A percentile compares a stretch with the other conserved stretches of the same genome.
These are phyloP conservation scores for Thecophora atra DNA, from an alignment of 2,888 invertebrate genomes.

Conservation along the genomic window DNA sequence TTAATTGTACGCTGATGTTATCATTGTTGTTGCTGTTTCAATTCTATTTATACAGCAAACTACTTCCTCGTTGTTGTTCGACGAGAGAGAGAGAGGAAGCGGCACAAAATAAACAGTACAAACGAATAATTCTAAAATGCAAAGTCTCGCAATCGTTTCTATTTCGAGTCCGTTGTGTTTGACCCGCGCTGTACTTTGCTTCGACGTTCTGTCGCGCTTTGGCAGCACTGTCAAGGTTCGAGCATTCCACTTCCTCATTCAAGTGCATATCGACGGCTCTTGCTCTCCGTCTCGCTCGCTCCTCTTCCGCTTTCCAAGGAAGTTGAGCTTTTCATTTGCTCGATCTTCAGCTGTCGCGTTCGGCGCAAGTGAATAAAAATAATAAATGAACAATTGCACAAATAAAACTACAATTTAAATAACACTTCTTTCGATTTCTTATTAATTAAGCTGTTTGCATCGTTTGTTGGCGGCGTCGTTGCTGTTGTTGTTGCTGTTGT, in stretches of 20 bases:
- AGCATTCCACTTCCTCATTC: constrained; percentile 27
- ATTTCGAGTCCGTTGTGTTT: constrained; percentile 3
- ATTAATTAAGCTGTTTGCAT: background rate
- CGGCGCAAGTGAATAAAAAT: constrained; percentile 14
- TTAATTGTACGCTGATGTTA: constrained; percentile 5
- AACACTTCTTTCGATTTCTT: background rate
- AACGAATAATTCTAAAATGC: background rate
- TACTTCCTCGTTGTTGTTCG: constrained; percentile 6
- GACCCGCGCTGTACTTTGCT: constrained; percentile 4
- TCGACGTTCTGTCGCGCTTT: background rate
- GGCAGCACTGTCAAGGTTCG: constrained; percentile 33
- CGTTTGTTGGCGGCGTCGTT: no score
- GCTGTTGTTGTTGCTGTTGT: background rate
- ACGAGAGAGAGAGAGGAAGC: background rate
- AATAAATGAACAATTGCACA: background rate
- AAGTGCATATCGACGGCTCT: background rate
- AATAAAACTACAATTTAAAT: background rate
- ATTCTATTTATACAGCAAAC: background rate
- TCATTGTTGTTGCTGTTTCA: background rate
- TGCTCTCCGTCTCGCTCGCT: background rate
- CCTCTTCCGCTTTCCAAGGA: background rate
- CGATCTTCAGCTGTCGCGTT: constrained; percentile 28
- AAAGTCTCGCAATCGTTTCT: background rate
- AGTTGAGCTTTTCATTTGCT: constrained; percentile 10
- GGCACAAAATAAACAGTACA: background rate